Conservation (phyloP, 2,888 invertebrate species). For the Rhingia rostrata region DNA sequence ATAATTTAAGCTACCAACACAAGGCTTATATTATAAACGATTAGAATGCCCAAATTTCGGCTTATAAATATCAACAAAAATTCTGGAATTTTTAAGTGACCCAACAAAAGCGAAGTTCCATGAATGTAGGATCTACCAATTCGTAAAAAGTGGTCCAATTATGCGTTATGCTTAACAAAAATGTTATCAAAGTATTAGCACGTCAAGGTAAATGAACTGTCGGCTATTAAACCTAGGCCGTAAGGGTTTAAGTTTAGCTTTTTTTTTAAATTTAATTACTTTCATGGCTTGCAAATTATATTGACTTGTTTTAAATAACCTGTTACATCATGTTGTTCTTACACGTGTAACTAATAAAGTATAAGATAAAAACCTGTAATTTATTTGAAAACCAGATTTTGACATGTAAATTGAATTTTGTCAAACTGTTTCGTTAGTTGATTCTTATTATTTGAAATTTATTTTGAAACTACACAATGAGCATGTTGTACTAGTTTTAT, state of each 20-base stretch:
- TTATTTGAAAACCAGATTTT: background rate
- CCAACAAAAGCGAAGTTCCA: background rate
- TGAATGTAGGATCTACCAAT: background rate
- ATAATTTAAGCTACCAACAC: too few species aligned
- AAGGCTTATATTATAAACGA: too few species aligned
- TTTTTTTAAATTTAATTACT: constrained; percentile 5
- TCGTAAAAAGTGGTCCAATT: constrained; percentile 3
- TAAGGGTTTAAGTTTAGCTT: constrained; percentile 9
- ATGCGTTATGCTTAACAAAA: constrained; percentile 21
- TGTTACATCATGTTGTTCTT: background rate
- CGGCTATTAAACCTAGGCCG: background rate
- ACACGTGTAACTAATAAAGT: background rate
- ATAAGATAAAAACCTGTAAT: background rate
- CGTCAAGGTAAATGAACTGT: constrained; percentile 4
- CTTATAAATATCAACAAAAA: too few species aligned
- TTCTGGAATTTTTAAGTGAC: background rate
- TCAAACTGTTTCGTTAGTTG: too few species aligned
- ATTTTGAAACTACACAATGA: too few species aligned
- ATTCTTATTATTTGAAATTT: too few species aligned
- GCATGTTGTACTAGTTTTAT: too few species aligned
- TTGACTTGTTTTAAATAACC: background rate
- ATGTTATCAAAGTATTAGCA: constrained; percentile 9
- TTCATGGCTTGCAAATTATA: background rate
- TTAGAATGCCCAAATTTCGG: too few species aligned
- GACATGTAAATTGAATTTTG: too few species aligned